Evolutionary conservation across 2,888 invertebrate genomes (phyloP), one percentile per base, ranked within the genome.

Genomic region (Tridacna gigas): DNA sequence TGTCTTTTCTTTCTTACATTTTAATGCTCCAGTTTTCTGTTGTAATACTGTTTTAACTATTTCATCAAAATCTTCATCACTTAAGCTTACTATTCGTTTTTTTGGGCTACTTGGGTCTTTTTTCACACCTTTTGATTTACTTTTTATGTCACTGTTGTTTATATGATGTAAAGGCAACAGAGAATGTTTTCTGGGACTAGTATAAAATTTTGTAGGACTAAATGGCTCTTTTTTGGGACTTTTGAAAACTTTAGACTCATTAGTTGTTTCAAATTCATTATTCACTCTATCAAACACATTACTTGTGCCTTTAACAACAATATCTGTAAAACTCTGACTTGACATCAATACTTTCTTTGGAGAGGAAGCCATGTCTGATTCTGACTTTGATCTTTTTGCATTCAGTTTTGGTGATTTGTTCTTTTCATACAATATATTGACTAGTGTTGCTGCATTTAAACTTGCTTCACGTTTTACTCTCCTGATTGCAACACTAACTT

Each of bases 381-480:
- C 88, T 48, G 88, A 86, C 65, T 83, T 88, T 13, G 84, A 86
- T 71, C 88, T 37, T 78, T 86, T 84, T 28, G 74, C 20, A 26
- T 67, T 63, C 13, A 83, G 74, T 78, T 88, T 88, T 13, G 51
- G 67, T n/a, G 75, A 60, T 78, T 88, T 89, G 81, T 82, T 63
- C 75, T 90, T 92, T 73, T 91, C 92, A 89, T 88, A 91, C 74
- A 92, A 63, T 28, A 93, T 91, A 74, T 93, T 91, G 25, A 92
- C 89, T 82, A 90, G 90, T 26, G 91, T 90, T 37, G 89, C 83
- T 25, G 93, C 93, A 87, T 91, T 92, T 48, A 93, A 76, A 85
- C 93, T 93, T 66, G 93, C 93, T 80, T 92, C 91, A 20, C 93
- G 79, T 79, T 91, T 91, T 11, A 90, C 85, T 71, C 90, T 86